Evolutionary conservation across 2,113 vertebrate genomes (phyloP).

Genomic region (Lates calcarifer): DNA sequence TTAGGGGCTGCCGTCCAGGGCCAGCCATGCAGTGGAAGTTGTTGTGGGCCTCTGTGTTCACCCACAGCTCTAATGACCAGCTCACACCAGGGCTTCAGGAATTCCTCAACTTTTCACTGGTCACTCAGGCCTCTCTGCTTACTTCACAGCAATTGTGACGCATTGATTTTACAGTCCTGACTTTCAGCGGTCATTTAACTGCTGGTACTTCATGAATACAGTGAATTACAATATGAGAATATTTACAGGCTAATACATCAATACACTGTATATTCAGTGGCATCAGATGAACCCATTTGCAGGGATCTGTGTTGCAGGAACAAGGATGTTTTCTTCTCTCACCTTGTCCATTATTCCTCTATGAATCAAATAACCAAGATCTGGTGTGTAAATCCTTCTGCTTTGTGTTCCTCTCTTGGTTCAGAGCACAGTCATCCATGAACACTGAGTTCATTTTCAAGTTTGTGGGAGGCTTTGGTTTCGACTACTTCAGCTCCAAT

Average conservation of each 20-base stretch:
- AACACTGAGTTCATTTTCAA: conserved; percentile 41
- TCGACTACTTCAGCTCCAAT: conserved; percentile 10
- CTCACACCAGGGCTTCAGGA: conserved; percentile 43
- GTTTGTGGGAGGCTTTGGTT: conserved; percentile 13
- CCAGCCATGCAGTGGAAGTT: conserved; percentile 61
- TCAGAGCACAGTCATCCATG: conserved; percentile 38
- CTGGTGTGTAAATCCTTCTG: conserved; percentile 13
- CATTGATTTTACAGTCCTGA: conserved; percentile 31
- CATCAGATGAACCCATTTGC: neutral
- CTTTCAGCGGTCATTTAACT: neutral
- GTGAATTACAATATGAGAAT: neutral
- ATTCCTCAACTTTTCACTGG: conserved; percentile 46
- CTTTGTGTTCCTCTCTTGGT: conserved; percentile 29
- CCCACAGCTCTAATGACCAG: conserved; percentile 66
- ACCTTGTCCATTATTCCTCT: neutral
- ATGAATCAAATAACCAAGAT: conserved; percentile 4
- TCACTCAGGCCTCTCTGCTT: conserved; percentile 27
- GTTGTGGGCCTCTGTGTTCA: conserved; percentile 50
- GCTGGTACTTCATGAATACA: conserved; percentile 3
- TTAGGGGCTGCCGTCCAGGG: conserved; percentile 67
- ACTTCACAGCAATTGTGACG: neutral
- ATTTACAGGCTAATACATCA: neutral
- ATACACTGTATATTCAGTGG: neutral
- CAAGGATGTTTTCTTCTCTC: neutral
- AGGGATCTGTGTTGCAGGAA: conserved; percentile 6